Evolutionary conservation across 2,797 vertebrate species (phyloP).

Genomic region (Microctenopoma stevenorrisi): DNA sequence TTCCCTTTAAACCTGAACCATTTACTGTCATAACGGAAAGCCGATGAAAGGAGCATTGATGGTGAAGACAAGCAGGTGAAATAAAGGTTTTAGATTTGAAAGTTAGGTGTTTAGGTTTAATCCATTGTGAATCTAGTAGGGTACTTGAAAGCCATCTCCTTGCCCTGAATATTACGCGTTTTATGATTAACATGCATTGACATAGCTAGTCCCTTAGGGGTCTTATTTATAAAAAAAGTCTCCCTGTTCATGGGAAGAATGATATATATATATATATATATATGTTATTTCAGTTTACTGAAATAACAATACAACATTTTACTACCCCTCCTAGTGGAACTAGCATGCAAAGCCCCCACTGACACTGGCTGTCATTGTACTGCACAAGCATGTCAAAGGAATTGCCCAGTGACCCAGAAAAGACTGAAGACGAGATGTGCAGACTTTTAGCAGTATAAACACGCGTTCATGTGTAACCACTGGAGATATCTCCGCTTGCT

Average conservation of each 20-base stretch:
- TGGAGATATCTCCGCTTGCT: conserved; percentile 48
- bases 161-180: conserved; percentile 39
- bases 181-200: conserved; percentile 41
- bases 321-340: conserved; percentile 51
- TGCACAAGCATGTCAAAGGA: conserved; percentile 73
- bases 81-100: conserved; percentile 9
- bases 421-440: conserved; percentile 21
- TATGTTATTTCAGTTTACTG: too few species aligned
- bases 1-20: conserved; percentile 73
- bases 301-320: neutral
- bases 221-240: neutral
- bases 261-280: too few species aligned
- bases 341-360: conserved; percentile 73
- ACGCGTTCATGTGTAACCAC: conserved; percentile 53
- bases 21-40: conserved; percentile 56
- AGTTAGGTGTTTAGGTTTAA: neutral
- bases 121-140: neutral
- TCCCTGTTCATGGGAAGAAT: conserved; percentile 11
- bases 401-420: conserved; percentile 42
- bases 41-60: conserved; percentile 61
- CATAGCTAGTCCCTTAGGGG: conserved; percentile 52
- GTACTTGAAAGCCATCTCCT: conserved; percentile 27
- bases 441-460: conserved; percentile 9
- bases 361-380: conserved; percentile 67
- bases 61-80: conserved; percentile 26